Base-by-base conservation (phyloP, 2,888 invertebrate genomes). In the Drosophila gaucha region DNA sequence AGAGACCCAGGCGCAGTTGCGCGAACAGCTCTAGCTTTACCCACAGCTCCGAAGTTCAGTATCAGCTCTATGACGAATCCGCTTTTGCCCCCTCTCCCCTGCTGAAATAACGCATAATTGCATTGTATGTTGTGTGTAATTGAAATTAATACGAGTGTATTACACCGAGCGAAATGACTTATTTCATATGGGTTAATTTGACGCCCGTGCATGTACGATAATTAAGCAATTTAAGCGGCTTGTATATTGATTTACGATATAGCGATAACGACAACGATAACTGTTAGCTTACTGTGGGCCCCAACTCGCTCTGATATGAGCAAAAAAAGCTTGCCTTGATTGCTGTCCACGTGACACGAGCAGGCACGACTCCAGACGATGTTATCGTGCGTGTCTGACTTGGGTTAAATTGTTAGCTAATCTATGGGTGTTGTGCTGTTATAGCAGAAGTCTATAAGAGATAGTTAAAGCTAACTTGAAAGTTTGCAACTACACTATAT, bases 221-320 rank as follows among this genome's bases (percentile, higher is more conserved):
- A 89, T 89, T 89, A 86, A 89, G 89, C 88, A 88, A 89, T 89
- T 89, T 89, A 89, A 89, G 89, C 89, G 89, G 89, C 83, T 89
- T 89, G 84, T 74, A 72, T 66, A 79, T 73, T 78, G 84, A 87
- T 85, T 88, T 80, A 86, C 74, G 71, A 75, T 71, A 80, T 22
- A 3, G 80, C 73, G 68, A 67, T 72, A 56, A 36, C 47, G 24
- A 57, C 57, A 52, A 43, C 63, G 60, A 72, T 58, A 58, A 46
- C 67, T 70, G 77, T 59, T 67, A 62, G 70, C 60, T 24, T 44
- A 41, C 70, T 16, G 9, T 41, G 72, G 68, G 80, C 67, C 46
- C 55, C 43, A 64, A 56, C 56, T 30, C 75, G 67, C 59, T 39
- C 39, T 26, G 51, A 60, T 59, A 46, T 46, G 22, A 43, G 50